phyloP scores from a whole-genome alignment of 1,140 invertebrate species.

The Hyphantria cunea region DNA sequence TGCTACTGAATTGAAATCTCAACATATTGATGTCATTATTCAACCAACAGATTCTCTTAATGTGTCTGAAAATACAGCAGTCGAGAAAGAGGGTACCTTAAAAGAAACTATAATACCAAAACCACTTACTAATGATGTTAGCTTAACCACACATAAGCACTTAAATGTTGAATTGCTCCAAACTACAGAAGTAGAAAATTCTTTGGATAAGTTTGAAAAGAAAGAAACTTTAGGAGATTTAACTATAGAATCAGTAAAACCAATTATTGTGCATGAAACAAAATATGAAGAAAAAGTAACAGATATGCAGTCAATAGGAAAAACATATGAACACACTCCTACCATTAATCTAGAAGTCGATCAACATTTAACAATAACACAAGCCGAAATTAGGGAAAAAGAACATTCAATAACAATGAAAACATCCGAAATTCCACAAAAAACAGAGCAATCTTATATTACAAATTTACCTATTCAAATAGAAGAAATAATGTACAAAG shows the following conservation, averaged over 20 bases:
- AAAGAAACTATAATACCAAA: conserved; percentile 33
- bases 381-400: conserved; percentile 48
- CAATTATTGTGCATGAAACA: conserved; percentile 46
- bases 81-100: conserved; percentile 54
- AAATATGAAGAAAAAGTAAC: conserved; percentile 45
- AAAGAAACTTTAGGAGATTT: conserved; percentile 38
- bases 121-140: conserved; percentile 34
- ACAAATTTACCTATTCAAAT: conserved; percentile 47
- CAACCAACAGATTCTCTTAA: conserved; percentile 42
- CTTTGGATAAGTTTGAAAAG: conserved; percentile 26
- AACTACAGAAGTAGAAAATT: conserved; percentile 45
- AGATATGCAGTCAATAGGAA: conserved; percentile 35
- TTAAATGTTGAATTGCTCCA: conserved; percentile 51
- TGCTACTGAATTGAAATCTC: conserved; percentile 34
- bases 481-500: conserved; percentile 51
- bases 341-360: conserved; percentile 42
- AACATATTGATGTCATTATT: conserved; percentile 39
- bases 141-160: conserved; percentile 47
- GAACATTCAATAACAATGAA: conserved; percentile 40
- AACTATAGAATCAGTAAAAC: conserved; percentile 43
- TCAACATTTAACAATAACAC: conserved; percentile 50
- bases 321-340: conserved; percentile 34
- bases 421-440: conserved; percentile 15
- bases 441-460: conserved; percentile 38
- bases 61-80: conserved; percentile 46